phyloP scores from a whole-genome alignment of 2,888 invertebrate species.

The Scaptomyza flava region DNA sequence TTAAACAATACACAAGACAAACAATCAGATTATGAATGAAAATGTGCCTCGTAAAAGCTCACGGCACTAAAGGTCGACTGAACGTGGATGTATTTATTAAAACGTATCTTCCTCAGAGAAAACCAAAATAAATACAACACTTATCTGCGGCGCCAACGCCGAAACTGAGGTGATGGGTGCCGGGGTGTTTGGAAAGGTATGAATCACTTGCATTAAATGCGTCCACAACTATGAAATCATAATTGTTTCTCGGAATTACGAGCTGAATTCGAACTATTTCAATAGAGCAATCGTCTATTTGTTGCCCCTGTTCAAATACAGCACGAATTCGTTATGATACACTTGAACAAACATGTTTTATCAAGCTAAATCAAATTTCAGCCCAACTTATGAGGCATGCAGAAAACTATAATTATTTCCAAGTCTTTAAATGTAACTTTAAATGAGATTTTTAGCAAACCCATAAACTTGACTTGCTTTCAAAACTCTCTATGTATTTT shows the following conservation, averaged over 20 bases:
- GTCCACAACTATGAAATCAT: conserved; percentile 68
- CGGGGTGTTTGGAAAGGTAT: conserved; percentile 21
- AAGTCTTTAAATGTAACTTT: too few species aligned
- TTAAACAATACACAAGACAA: neutral
- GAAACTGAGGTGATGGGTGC: conserved; percentile 8
- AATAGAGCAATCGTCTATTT: conserved; percentile 63
- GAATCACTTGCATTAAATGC: conserved; percentile 65
- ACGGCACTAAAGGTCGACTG: conserved; percentile 34
- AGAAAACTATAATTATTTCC: too few species aligned
- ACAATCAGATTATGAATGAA: conserved; percentile 63
- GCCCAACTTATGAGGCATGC: too few species aligned
- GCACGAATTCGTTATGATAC: conserved; percentile 1
- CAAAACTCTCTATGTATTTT: neutral
- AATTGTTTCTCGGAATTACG: conserved; percentile 59
- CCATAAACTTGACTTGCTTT: neutral
- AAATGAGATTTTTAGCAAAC: neutral
- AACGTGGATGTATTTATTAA: conserved; percentile 5
- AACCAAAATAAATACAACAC: conserved; percentile 37
- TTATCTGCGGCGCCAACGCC: conserved; percentile 32
- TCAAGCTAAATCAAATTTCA: too few species aligned
- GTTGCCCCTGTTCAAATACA: conserved; percentile 9
- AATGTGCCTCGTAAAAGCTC: conserved; percentile 52
- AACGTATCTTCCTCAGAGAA: conserved; percentile 14
- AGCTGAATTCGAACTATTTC: conserved; percentile 64
- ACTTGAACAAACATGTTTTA: neutral